Base-by-base conservation (phyloP, 2,888 invertebrate species). In the Machimus rusticus region DNA sequence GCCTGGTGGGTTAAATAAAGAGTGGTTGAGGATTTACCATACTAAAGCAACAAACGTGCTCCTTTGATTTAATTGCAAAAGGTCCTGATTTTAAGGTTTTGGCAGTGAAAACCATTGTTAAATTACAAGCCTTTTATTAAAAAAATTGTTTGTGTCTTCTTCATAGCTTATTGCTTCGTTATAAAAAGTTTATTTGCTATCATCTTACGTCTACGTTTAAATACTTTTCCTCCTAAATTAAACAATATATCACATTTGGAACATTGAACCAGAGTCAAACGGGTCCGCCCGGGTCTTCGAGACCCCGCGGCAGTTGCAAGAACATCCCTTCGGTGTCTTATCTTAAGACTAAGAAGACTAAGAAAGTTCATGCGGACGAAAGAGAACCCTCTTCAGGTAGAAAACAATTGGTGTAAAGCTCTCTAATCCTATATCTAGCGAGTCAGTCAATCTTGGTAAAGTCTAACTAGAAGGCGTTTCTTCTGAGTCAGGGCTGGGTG, bases 171-270 rank as follows among this genome's bases (percentile, higher is more conserved):
- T 66, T 66, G 28, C 28, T 55, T 81, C 55, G 28, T 55, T 81
- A 81, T 84, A 84, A 57, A 84, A 84, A 66, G 84, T n/a, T n/a
- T 51, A 39, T 74, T 74, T 16, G 39, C 66, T 84, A 23, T 31
- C 79, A 31, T 14, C 57, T 66, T 74, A 84, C 0, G 12, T 4
- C 37, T 74, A 84, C 6, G 28, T 66, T 84, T 84, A 84, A 84
- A 84, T 84, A 84, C 84, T 84, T 84, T 39, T 55, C 55, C 37
- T 82, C 6, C 57, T 34, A 82, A 46, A 39, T 84, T 84, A 84
- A 39, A 66, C n/a, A 84, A 66, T 84, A 84, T 84, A 84, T 84
- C 84, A 84, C 84, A 84, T 84, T 84, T 74, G 39, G 39, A 66
- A 84, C 37, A 74, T 84, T 66, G 84, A 84, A 84, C 84, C 57